Conservation (phyloP, 2,113 vertebrate genomes). For the Hippocampus mohnikei region DNA sequence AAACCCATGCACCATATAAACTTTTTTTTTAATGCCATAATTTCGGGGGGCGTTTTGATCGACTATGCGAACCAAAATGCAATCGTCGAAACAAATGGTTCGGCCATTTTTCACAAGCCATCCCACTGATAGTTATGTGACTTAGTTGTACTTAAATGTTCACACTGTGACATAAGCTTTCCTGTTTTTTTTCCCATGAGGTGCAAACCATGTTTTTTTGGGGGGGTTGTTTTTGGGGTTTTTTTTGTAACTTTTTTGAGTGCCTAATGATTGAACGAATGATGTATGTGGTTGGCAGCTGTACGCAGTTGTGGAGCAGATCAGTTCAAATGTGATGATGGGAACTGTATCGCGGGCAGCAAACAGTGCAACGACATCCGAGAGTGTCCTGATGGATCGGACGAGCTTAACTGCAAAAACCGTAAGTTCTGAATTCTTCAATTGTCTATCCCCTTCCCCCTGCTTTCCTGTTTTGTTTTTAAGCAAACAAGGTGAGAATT, state of each 20-base stretch:
- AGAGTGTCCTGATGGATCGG: conserved; percentile 89
- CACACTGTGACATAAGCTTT: too few species aligned
- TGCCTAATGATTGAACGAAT: not conserved
- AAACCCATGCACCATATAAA: not conserved
- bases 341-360: conserved; percentile 85
- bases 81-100: too few species aligned
- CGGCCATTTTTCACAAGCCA: too few species aligned
- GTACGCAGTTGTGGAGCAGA: conserved; percentile 86
- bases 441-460: not conserved
- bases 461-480: not conserved
- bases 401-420: conserved; percentile 88
- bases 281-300: conserved; percentile 66
- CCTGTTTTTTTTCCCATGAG: too few species aligned
- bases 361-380: conserved; percentile 87
- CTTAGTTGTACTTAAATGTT: too few species aligned
- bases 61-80: too few species aligned
- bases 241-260: not conserved
- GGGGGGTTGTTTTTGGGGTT: not conserved
- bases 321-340: conserved; percentile 93
- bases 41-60: too few species aligned
- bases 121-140: too few species aligned
- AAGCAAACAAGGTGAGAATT: not conserved
- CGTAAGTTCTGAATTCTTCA: conserved; percentile 56
- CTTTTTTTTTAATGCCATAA: not conserved
- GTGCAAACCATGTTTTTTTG: too few species aligned